Conservation (phyloP, 2,113 vertebrate genomes). For the Eulemur macaco region DNA sequence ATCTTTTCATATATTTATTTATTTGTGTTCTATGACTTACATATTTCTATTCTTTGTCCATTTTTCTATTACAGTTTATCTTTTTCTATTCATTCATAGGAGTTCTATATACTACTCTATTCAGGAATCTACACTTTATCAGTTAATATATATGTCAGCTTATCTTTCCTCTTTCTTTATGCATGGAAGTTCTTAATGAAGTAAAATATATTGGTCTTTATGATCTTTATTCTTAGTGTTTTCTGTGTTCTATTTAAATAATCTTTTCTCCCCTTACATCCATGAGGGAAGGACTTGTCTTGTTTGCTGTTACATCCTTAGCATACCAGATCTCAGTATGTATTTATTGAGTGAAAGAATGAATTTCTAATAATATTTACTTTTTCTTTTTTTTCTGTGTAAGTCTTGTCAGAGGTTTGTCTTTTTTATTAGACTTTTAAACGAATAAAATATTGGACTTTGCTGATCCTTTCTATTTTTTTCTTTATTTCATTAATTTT, state of each 20-base stretch:
- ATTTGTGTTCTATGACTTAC: background rate
- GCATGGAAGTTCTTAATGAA: background rate
- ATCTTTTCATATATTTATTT: background rate
- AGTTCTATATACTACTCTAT: background rate
- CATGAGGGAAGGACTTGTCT: background rate
- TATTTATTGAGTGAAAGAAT: background rate
- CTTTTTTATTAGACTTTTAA: background rate
- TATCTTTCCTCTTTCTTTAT: background rate
- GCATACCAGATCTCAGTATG: background rate
- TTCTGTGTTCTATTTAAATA: background rate
- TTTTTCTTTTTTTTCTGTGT: background rate
- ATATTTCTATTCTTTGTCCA: background rate
- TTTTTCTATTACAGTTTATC: background rate
- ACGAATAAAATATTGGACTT: background rate
- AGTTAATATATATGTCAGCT: background rate
- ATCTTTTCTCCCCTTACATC: background rate
- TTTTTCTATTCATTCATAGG: background rate
- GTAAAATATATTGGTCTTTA: background rate
- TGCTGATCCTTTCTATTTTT: slow-evolving; percentile 41
- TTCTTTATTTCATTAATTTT: slow-evolving; percentile 40
- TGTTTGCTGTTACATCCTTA: background rate
- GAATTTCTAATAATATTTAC: background rate
- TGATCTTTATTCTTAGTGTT: background rate
- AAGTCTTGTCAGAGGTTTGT: background rate
- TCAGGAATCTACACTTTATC: background rate